A percentile compares a stretch with the other conserved stretches of the same genome.
phyloP scores from a whole-genome alignment of 2,888 invertebrate species.

The Lumbricus terrestris region DNA sequence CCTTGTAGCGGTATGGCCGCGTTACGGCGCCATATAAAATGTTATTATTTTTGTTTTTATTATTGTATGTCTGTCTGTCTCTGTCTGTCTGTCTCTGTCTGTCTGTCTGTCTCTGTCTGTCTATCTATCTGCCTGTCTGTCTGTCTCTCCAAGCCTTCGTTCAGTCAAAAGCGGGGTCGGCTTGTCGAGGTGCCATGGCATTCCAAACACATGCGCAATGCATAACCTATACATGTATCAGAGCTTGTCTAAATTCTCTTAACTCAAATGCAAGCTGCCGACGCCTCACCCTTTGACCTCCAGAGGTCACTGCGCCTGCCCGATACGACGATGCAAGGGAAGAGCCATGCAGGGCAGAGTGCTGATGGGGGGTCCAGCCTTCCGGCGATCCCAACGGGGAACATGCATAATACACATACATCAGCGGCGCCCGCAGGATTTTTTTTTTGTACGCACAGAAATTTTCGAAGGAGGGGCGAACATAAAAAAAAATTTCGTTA shows the following conservation, averaged over 20 bases:
- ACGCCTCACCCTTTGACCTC: not conserved
- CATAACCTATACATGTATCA: not conserved
- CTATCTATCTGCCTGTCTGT: no score
- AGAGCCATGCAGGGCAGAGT: not conserved
- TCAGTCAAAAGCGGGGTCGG: not conserved
- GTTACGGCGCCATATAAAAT: no score
- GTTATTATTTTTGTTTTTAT: no score
- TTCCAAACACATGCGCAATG: not conserved
- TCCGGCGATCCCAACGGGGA: not conserved
- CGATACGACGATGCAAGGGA: not conserved
- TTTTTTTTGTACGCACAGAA: no score
- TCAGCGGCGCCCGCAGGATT: no score
- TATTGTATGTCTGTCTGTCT: no score
- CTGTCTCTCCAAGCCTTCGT: not conserved
- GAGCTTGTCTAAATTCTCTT: not conserved
- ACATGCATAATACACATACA: no score
- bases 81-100: not conserved
- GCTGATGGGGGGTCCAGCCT: not conserved
- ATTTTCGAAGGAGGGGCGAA: no score
- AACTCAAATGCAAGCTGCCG: not conserved
- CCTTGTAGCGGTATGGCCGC: no score
- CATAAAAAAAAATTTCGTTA: no score
- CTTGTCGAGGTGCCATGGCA: not conserved
- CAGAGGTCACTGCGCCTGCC: not conserved
- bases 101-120: not conserved